A percentile compares a stretch with the other conserved stretches of the same genome.
Evolutionary conservation across 2,888 invertebrate genomes (phyloP).

Genomic region (Achlya flavicornis): DNA sequence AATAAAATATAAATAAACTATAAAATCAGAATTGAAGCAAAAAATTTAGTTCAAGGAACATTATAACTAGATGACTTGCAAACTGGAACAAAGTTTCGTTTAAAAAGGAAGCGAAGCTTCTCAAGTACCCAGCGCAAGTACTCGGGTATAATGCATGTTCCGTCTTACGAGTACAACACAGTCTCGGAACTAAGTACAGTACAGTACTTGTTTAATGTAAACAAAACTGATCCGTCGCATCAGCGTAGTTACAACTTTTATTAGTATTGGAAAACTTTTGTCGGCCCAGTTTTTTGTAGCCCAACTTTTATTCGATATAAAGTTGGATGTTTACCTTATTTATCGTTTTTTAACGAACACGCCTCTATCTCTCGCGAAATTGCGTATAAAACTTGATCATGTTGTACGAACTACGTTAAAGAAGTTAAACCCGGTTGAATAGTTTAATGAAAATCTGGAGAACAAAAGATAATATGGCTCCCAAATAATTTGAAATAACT

Average conservation of each 20-base stretch:
- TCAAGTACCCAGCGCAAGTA: not conserved
- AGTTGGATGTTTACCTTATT: slow-evolving; percentile 52
- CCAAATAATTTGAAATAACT: too few relatives aligned
- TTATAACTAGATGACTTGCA: not conserved
- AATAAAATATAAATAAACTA: not conserved
- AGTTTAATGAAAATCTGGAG: not conserved
- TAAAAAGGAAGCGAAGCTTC: not conserved
- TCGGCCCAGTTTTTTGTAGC: slow-evolving; percentile 39
- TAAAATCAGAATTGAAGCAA: not conserved
- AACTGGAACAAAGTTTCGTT: slow-evolving; percentile 4
- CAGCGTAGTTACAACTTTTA: slow-evolving; percentile 47
- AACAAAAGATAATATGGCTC: not conserved
- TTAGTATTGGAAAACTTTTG: slow-evolving; percentile 56
- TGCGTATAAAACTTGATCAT: not conserved
- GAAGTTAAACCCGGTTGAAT: not conserved
- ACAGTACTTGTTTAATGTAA: slow-evolving; percentile 19
- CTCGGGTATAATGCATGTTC: slow-evolving; percentile 6
- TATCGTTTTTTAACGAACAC: slow-evolving; percentile 53
- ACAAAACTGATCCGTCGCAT: slow-evolving; percentile 18
- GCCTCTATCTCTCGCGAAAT: not conserved
- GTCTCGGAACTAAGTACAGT: slow-evolving; percentile 10
- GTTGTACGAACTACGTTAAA: not conserved
- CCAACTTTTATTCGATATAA: slow-evolving; percentile 45
- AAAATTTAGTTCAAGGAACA: not conserved
- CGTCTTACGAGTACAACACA: slow-evolving; percentile 11